A percentile compares a stretch with the other conserved stretches of the same genome.
These are phyloP conservation scores for Corythoichthys haematopterus DNA, from an alignment of 2,113 vertebrate species.

Conservation along the genomic window DNA sequence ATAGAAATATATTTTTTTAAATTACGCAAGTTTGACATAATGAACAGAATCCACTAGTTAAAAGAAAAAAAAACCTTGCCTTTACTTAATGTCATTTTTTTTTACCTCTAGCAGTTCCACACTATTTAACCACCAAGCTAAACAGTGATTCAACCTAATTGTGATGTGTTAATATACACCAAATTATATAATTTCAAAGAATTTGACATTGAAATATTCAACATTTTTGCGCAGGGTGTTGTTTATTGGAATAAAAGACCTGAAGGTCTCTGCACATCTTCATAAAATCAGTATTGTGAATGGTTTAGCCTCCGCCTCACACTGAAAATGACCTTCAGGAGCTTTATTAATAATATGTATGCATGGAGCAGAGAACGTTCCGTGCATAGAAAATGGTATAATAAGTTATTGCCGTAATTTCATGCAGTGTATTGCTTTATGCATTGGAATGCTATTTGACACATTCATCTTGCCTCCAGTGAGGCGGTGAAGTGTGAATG, in stretches of 20 bases:
- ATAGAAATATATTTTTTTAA: too few relatives aligned
- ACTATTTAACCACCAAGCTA: neutral
- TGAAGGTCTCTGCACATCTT: neutral
- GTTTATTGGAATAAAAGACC: neutral
- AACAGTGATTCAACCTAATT: neutral
- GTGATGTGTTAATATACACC: neutral
- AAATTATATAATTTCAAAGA: neutral
- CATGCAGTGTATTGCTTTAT: neutral
- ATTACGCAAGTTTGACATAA: neutral
- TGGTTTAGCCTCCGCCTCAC: neutral
- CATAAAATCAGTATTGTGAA: neutral
- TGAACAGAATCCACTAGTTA: neutral
- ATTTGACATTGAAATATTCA: neutral
- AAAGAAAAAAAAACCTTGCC: neutral
- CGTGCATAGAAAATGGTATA: neutral
- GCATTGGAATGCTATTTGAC: slow-evolving; percentile 3
- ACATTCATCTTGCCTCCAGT: neutral
- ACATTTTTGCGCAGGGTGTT: neutral
- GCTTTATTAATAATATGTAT: neutral
- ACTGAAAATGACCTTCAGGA: neutral
- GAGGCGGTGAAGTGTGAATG: slow-evolving; percentile 18
- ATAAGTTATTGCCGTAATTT: neutral
- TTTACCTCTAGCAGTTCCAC: neutral
- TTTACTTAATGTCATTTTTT: neutral
- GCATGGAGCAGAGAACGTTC: neutral